These are phyloP conservation scores for Drosophila subobscura DNA, from an alignment of 1,140 invertebrate species.

Conservation along the genomic window DNA sequence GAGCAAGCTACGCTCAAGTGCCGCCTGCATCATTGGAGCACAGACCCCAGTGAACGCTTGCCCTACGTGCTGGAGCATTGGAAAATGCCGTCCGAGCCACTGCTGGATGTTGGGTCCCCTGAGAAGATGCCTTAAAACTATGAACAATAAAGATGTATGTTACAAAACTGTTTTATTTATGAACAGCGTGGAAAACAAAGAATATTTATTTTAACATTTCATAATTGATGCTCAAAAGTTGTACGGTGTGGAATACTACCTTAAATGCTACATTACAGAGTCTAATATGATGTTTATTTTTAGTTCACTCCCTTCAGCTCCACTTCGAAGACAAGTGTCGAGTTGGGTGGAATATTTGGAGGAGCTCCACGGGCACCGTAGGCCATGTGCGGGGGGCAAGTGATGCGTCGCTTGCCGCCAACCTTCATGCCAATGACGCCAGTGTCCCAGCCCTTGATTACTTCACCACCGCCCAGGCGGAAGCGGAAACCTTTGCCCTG, in stretches of 20 bases:
- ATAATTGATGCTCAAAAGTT: slow-evolving; percentile 28
- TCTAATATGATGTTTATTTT: slow-evolving; percentile 45
- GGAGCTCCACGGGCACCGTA: slow-evolving; percentile 92
- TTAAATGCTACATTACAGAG: slow-evolving; percentile 50
- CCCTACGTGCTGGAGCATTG: slow-evolving; percentile 85
- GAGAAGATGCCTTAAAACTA: slow-evolving; percentile 13
- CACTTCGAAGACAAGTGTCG: slow-evolving; percentile 93
- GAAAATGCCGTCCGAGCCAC: slow-evolving; percentile 85
- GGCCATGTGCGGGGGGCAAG: slow-evolving; percentile 92
- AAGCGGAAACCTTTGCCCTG: slow-evolving; percentile 94
- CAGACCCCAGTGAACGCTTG: slow-evolving; percentile 85
- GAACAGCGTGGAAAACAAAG: slow-evolving; percentile 46
- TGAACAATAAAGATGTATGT: slow-evolving; percentile 27
- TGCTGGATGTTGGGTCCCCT: slow-evolving; percentile 61
- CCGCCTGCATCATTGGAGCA: slow-evolving; percentile 88
- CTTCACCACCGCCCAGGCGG: slow-evolving; percentile 91
- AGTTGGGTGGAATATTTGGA: slow-evolving; percentile 93
- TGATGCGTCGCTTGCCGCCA: slow-evolving; percentile 94
- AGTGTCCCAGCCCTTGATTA: slow-evolving; percentile 96
- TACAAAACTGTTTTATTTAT: slow-evolving; percentile 50
- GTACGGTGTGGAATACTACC: slow-evolving; percentile 18
- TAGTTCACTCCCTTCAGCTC: slow-evolving; percentile 93
- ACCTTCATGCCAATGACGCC: slow-evolving; percentile 95
- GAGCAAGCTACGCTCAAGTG: slow-evolving; percentile 89
- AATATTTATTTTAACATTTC: slow-evolving; percentile 39